A percentile compares a stretch with the other conserved stretches of the same genome.
Evolutionary conservation across 2,888 invertebrate genomes (phyloP).

Genomic region (Diarsia rubi): DNA sequence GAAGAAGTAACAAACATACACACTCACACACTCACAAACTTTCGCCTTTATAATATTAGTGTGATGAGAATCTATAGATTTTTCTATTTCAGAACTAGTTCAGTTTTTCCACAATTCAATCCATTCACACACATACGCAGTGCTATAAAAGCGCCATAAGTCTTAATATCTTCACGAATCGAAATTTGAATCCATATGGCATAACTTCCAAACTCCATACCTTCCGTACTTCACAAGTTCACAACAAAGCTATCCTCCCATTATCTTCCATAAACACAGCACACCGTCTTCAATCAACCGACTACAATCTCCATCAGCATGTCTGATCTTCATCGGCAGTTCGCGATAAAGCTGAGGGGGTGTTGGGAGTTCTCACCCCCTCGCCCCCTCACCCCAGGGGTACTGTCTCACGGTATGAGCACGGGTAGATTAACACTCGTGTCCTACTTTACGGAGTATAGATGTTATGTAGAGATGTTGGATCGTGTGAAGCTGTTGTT

Average conservation of each 20-base stretch:
- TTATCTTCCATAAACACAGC: slow-evolving; percentile 39
- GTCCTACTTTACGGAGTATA: slow-evolving; percentile 42
- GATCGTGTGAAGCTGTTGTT: slow-evolving; percentile 8
- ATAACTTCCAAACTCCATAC: not conserved
- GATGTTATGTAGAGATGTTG: not conserved
- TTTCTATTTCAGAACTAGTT: not conserved
- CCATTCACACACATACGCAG: not conserved
- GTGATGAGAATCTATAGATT: not conserved
- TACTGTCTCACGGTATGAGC: slow-evolving; percentile 44
- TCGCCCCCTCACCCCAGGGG: slow-evolving; percentile 13
- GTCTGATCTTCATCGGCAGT: slow-evolving; percentile 60
- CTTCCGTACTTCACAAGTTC: not conserved
- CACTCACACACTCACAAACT: too few relatives aligned
- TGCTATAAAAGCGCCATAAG: not conserved
- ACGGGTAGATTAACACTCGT: slow-evolving; percentile 60
- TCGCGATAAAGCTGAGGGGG: slow-evolving; percentile 46
- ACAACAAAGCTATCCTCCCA: not conserved
- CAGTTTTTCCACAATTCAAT: not conserved
- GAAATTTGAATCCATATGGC: not conserved
- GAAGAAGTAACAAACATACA: too few relatives aligned
- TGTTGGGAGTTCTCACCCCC: slow-evolving; percentile 29
- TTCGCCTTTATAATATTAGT: too few relatives aligned
- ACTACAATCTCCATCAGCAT: slow-evolving; percentile 48
- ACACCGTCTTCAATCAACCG: slow-evolving; percentile 39
- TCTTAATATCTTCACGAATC: not conserved